These are phyloP conservation scores for Bujurquina vittata DNA, from an alignment of 2,113 vertebrate species.

Conservation along the genomic window DNA sequence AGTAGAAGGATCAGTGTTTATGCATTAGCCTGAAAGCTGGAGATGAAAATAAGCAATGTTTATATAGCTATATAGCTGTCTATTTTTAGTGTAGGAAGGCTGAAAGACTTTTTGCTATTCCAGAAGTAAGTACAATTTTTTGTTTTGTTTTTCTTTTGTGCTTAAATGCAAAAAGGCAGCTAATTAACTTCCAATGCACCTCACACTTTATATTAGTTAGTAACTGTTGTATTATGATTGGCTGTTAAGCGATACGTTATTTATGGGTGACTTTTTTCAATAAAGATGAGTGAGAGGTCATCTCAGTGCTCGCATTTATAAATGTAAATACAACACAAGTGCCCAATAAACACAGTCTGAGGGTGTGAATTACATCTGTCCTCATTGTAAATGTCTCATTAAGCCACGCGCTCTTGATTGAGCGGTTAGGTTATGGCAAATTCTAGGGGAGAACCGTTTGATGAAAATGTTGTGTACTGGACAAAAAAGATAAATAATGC, in stretches of 20 bases:
- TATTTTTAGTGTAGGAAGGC: neutral
- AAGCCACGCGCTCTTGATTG: constrained; percentile 56
- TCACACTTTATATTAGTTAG: constrained; percentile 17
- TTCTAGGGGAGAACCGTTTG: constrained; percentile 56
- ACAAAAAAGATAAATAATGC: constrained; percentile 71
- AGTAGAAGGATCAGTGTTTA: no score
- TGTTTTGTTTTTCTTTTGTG: neutral
- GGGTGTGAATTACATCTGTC: constrained; percentile 68
- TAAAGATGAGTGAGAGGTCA: constrained; percentile 55
- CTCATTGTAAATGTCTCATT: constrained; percentile 73
- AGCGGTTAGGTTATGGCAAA: constrained; percentile 59
- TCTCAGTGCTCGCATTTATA: constrained; percentile 55
- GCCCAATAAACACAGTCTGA: constrained; percentile 60
- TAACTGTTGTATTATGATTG: constrained; percentile 20
- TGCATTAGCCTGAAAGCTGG: neutral
- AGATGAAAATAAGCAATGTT: neutral
- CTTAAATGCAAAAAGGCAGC: neutral
- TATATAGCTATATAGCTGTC: neutral
- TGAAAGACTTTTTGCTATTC: neutral
- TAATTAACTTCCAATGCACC: constrained; percentile 9
- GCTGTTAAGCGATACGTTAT: constrained; percentile 30
- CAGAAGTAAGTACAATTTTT: neutral
- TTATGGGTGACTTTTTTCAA: constrained; percentile 24
- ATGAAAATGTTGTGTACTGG: constrained; percentile 59
- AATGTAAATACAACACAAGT: constrained; percentile 36